Conservation (phyloP, 2,888 invertebrate species). For the Azorinus chamasolen region DNA sequence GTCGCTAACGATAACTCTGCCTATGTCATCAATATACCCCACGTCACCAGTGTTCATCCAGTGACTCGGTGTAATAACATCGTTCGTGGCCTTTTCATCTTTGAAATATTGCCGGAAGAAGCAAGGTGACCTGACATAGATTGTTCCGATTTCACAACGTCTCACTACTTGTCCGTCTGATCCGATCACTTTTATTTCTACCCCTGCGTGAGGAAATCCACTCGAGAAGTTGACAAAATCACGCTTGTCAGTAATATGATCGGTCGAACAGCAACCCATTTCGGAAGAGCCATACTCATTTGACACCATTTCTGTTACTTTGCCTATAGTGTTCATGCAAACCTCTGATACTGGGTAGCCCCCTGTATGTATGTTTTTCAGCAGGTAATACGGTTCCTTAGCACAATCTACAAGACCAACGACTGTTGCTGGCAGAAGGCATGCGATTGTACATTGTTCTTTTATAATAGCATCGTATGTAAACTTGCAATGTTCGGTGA, state of each 20-base stretch:
- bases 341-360: conserved; percentile 22
- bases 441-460: conserved; percentile 34
- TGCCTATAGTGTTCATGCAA: conserved; percentile 33
- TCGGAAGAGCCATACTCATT: conserved; percentile 39
- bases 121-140: conserved; percentile 31
- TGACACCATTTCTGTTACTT: conserved; percentile 16
- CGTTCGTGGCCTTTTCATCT: conserved; percentile 17
- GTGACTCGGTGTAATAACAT: conserved; percentile 12
- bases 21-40: conserved; percentile 21
- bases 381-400: neutral
- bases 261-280: conserved; percentile 15
- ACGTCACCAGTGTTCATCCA: conserved; percentile 54
- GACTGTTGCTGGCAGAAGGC: conserved; percentile 36
- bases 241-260: neutral
- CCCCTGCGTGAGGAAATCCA: conserved; percentile 27
- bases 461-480: conserved; percentile 22
- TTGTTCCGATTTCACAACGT: conserved; percentile 17
- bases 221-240: conserved; percentile 16
- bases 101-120: conserved; percentile 26
- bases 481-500: conserved; percentile 36
- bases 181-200: conserved; percentile 41
- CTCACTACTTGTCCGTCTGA: conserved; percentile 21
- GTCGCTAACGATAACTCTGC: conserved; percentile 18
- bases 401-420: conserved; percentile 20
- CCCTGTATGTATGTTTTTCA: conserved; percentile 34